Conservation (phyloP, 2,888 invertebrate genomes). For the Neoaliturus tenellus region DNA sequence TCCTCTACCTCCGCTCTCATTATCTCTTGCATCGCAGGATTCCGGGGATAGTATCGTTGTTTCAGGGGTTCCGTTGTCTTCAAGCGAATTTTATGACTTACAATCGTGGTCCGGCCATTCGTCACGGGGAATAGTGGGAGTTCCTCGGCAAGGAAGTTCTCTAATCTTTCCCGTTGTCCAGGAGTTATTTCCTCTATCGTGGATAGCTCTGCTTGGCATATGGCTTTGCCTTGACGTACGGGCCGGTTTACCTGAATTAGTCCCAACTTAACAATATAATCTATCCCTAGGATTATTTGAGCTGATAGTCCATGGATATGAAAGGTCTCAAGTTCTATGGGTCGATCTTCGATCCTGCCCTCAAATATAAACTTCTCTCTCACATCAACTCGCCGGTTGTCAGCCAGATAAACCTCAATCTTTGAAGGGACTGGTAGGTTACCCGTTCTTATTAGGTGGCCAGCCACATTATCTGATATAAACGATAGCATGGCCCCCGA, state of each 20-base stretch:
- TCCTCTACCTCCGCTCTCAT: conserved; percentile 63
- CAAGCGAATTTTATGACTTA: background rate
- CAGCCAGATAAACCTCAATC: background rate
- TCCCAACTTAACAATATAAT: background rate
- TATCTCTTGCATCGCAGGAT: conserved; percentile 52
- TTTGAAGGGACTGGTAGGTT: background rate
- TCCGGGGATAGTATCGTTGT: background rate
- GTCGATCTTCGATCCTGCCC: background rate
- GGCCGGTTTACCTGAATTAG: background rate
- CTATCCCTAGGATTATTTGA: background rate
- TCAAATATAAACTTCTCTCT: background rate
- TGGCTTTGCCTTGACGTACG: background rate
- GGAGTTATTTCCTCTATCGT: background rate
- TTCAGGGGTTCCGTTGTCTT: background rate
- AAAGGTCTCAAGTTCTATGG: background rate
- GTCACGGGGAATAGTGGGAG: background rate
- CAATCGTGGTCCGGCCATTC: background rate
- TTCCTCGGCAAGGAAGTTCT: background rate
- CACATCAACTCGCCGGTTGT: background rate
- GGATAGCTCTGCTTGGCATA: background rate
- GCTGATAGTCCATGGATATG: background rate
- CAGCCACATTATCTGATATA: background rate
- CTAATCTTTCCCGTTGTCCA: background rate
- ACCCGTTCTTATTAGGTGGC: background rate
- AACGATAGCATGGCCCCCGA: background rate